Conservation (phyloP, 2,888 invertebrate genomes). For the Junonia oenone region DNA sequence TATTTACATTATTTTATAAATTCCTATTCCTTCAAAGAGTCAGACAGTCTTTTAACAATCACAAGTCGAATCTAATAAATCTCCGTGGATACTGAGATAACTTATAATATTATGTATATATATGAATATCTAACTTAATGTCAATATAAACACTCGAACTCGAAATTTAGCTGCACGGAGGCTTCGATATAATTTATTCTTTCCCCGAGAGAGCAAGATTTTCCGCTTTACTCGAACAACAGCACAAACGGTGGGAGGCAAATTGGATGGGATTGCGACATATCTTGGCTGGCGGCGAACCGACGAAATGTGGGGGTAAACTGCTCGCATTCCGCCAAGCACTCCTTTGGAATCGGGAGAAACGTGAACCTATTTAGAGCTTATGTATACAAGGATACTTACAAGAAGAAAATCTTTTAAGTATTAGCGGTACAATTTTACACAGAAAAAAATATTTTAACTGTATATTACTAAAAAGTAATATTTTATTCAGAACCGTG, state of each 20-base stretch:
- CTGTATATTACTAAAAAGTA: no score
- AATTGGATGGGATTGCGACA: slow-evolving; percentile 76
- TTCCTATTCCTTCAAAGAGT: neutral
- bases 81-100: neutral
- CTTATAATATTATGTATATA: neutral
- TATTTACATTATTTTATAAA: no score
- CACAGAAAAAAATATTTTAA: no score
- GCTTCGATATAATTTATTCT: slow-evolving; percentile 60
- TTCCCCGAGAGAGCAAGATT: slow-evolving; percentile 59
- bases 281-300: slow-evolving; percentile 64
- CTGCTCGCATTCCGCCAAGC: slow-evolving; percentile 58
- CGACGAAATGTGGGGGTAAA: slow-evolving; percentile 68
- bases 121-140: neutral
- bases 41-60: no score
- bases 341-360: slow-evolving; percentile 48
- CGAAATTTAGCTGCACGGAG: slow-evolving; percentile 39
- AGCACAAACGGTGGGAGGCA: slow-evolving; percentile 64
- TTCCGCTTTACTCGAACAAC: slow-evolving; percentile 69
- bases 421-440: slow-evolving; percentile 7
- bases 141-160: slow-evolving; percentile 8
- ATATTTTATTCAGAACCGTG: no score
- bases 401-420: slow-evolving; percentile 24
- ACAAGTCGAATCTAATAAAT: no score
- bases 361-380: slow-evolving; percentile 54
- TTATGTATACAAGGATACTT: slow-evolving; percentile 34